These are phyloP conservation scores for Neoaliturus tenellus DNA, from an alignment of 2,888 invertebrate species.

Conservation along the genomic window DNA sequence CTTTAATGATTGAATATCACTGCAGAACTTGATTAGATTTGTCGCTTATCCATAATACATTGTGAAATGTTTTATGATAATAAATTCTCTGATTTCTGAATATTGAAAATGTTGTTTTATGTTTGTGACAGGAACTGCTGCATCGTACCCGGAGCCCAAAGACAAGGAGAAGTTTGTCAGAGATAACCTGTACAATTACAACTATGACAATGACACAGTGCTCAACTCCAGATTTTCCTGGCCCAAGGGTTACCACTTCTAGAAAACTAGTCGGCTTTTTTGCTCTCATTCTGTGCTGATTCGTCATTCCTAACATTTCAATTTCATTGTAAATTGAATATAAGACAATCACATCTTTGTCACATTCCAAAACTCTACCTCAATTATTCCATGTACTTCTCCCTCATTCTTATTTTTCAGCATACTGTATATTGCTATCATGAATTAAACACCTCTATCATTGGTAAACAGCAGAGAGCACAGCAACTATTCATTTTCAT, in stretches of 20 bases:
- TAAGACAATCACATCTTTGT: not conserved
- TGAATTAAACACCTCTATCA: not conserved
- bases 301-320: not conserved
- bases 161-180: constrained; percentile 84
- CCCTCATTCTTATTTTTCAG: not conserved
- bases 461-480: not conserved
- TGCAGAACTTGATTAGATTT: too few relatives aligned
- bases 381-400: not conserved
- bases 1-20: too few relatives aligned
- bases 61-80: too few relatives aligned
- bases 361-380: not conserved
- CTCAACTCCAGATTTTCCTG: constrained; percentile 80
- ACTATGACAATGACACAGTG: constrained; percentile 77
- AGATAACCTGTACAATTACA: constrained; percentile 87
- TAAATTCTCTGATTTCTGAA: too few relatives aligned
- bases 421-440: not conserved
- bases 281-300: not conserved
- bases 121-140: constrained; percentile 79
- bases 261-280: not conserved
- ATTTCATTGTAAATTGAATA: too few relatives aligned
- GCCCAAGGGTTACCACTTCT: constrained; percentile 70
- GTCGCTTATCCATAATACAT: too few relatives aligned
- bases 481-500: not conserved
- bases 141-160: constrained; percentile 84
- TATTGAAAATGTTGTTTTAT: constrained; percentile 10